Base-by-base conservation (phyloP, 2,888 invertebrate species). In the Campoplex nolae region DNA sequence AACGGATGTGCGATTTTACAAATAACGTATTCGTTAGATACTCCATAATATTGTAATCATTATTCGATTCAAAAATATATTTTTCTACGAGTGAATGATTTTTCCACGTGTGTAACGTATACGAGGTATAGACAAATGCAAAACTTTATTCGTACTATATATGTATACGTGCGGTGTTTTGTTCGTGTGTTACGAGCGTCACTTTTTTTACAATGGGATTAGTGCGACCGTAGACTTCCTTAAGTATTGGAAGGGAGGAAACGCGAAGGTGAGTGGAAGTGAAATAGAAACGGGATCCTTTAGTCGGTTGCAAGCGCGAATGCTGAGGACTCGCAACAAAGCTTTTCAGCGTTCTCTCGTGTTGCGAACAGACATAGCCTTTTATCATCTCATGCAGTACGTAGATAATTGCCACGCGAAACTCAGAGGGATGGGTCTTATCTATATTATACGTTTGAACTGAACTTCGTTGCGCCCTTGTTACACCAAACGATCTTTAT, bases 281-380 rank as follows among this genome's bases (percentile, higher is more conserved):
- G 6, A 16, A 56, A 68, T 70, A 56, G 42, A 56, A 68, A 78
- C 56, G 18, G 51, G 54, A 38, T n/a, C 56, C 73, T 38, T 51
- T 32, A 8, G 68, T 28, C 32, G 54, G 42, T 28, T 70, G 35
- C 68, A 42, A 68, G 54, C 42, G 56, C 54, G 42, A 54, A 38
- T 35, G 45, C 68, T 38, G 38, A 28, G 67, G 67, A 77, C 38
- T 7, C 51, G 16, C 38, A 9, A 16, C 35, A 38, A 56, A 70
- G 54, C 42, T 70, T 70, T 67, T 54, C 56, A 68, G 32, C 38
- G 58, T 71, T 58, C 48, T 71, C 70, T 70, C 13, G 42, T 71
- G 71, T 71, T 45, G 79, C 70, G 58, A 71, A 32, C 58, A 71
- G 79, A 71, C 32, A 11, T 45, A 56, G 45, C 45, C 68, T 23